Percentiles rank a stretch among this genome's conserved stretches.
Conservation (phyloP, 2,888 invertebrate species). For the Panzeria rudis region DNA sequence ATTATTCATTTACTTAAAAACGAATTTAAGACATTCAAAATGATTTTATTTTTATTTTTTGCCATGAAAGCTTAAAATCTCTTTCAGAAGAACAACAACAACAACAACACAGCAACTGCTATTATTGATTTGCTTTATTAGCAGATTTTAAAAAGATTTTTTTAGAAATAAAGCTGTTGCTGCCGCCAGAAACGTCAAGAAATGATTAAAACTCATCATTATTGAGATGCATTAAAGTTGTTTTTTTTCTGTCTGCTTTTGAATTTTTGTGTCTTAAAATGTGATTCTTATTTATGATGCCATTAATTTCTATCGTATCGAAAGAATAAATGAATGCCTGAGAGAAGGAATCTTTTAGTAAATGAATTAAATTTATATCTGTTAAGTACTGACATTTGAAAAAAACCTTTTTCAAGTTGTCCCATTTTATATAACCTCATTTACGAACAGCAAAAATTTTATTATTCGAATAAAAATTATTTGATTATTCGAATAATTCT, state of each 20-base stretch:
- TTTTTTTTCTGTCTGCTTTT: background rate
- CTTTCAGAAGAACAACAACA: slow-evolving; percentile 38
- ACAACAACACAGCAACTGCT: background rate
- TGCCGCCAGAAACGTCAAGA: slow-evolving; percentile 57
- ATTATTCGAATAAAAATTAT: too few species aligned
- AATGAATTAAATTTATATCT: slow-evolving; percentile 22
- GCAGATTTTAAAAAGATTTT: slow-evolving; percentile 46
- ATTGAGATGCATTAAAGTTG: slow-evolving; percentile 66
- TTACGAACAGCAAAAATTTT: too few species aligned
- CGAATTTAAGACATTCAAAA: slow-evolving; percentile 25
- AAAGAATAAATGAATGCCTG: background rate
- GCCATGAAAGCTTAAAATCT: slow-evolving; percentile 59
- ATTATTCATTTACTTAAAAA: slow-evolving; percentile 23
- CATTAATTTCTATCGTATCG: slow-evolving; percentile 50
- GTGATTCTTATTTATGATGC: slow-evolving; percentile 63
- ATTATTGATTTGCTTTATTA: slow-evolving; percentile 70
- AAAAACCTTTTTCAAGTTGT: background rate
- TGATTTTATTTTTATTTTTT: slow-evolving; percentile 22
- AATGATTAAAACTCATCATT: slow-evolving; percentile 72
- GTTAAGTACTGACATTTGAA: background rate
- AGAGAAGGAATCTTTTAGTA: background rate
- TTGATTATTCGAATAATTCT: too few species aligned
- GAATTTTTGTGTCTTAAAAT: slow-evolving; percentile 17
- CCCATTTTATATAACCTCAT: too few species aligned
- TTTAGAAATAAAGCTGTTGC: background rate